Evolutionary conservation across 2,113 vertebrate species (phyloP), one percentile per base, ranked within the genome.

Genomic region (Spermophilus dauricus): DNA sequence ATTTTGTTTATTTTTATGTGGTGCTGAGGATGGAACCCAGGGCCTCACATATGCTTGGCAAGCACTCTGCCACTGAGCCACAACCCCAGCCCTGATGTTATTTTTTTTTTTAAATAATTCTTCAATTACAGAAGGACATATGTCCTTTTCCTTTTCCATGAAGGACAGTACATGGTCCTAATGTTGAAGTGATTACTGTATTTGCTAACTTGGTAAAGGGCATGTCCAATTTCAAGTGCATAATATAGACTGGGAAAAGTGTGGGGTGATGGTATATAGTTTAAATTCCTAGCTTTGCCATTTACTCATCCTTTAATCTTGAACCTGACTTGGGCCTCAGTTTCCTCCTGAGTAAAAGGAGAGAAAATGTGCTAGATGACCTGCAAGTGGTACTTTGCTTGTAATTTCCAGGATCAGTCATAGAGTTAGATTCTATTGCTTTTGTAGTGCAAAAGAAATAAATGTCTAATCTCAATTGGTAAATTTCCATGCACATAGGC

Each of bases 301-400:
- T 61, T 86, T 26, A 61, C 70, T 78, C 72, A 42, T 53, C 75
- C 61, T 89, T 89, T 88, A 42, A 72, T 89, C 14, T 89, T 97
- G 67, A 18, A 70, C n/a, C 61, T 85, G 69, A 7, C 37, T 78
- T 86, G 34, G 11, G 9, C 67, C n/a, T 82, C 30, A 28, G 34
- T 85, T 95, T 91, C n/a, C 42, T 92, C 51, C 22, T 80, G 22
- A 94, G 13, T 65, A 58, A 97, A 90, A 58, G 63, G 45, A 96
- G 5, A 81, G 34, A 61, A 42, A 92, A 61, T 51, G 24, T 72
- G 18, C 34, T 76, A 86, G 32, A 80, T 92, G 87, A 94, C 7
- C 65, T 69, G 75, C n/a, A 6, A 80, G 51, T 92, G 26, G 61
- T 80, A 34, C 20, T 95, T 92, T 76, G 53, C 17, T 69, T 82